phyloP scores from a whole-genome alignment of 2,888 invertebrate genomes.

The Meghimatium bilineatum region DNA sequence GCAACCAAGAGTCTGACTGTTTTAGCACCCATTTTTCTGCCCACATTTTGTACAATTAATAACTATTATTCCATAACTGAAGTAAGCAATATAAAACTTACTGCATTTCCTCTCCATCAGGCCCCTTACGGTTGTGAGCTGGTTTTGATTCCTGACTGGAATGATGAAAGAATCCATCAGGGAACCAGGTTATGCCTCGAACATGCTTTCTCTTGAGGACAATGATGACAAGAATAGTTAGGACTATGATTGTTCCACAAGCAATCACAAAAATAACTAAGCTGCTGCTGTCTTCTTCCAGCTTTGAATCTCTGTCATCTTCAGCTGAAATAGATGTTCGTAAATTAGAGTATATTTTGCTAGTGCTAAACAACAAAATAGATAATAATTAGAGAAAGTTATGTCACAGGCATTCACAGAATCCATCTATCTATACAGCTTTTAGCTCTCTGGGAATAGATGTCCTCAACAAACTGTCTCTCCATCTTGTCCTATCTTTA shows the following conservation, averaged over 20 bases:
- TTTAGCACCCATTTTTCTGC: too few relatives aligned
- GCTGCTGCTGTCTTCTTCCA: not conserved
- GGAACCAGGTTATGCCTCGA: conserved; percentile 95
- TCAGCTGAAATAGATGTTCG: conserved; percentile 17
- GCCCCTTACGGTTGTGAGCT: conserved; percentile 81
- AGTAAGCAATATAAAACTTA: conserved; percentile 78
- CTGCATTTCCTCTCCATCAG: conserved; percentile 96
- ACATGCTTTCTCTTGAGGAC: conserved; percentile 88
- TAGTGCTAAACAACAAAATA: too few relatives aligned
- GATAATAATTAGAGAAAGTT: too few relatives aligned
- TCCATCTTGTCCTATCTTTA: too few relatives aligned
- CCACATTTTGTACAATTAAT: too few relatives aligned
- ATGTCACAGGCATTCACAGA: too few relatives aligned
- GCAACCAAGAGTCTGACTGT: too few relatives aligned
- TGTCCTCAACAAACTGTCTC: too few relatives aligned
- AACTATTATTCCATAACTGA: too few relatives aligned
- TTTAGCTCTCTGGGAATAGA: too few relatives aligned
- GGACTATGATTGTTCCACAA: conserved; percentile 79
- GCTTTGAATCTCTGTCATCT: not conserved
- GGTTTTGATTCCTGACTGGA: conserved; percentile 54
- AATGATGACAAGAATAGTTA: conserved; percentile 87
- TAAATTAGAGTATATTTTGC: too few relatives aligned
- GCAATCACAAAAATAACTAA: conserved; percentile 68
- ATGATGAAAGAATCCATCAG: conserved; percentile 89
- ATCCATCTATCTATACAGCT: too few relatives aligned